Conservation (phyloP, 2,113 vertebrate genomes). For the Dolichallabes microphthalmus region DNA sequence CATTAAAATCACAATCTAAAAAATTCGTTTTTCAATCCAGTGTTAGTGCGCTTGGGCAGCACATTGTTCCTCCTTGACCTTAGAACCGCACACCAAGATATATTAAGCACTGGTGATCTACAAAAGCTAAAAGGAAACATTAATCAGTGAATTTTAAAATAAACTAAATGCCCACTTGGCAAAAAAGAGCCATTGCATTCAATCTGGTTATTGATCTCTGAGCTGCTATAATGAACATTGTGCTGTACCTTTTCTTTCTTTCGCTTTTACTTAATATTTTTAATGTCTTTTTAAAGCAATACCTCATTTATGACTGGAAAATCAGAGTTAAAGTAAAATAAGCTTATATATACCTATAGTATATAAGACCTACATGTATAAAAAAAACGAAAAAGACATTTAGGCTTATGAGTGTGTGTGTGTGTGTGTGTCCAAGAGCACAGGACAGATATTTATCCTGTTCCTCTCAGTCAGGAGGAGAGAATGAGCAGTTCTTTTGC, state of each 20-base stretch:
- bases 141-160: neutral
- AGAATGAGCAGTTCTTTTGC: constrained; percentile 38
- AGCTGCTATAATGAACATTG: neutral
- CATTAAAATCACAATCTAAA: neutral
- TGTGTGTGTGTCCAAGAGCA: constrained; percentile 22
- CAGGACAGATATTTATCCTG: constrained; percentile 19
- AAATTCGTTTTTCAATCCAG: neutral
- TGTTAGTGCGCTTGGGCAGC: neutral
- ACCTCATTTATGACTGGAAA: constrained; percentile 16
- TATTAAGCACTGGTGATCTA: neutral
- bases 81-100: neutral
- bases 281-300: neutral
- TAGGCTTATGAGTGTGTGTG: neutral
- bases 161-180: neutral
- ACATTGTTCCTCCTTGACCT: neutral
- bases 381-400: neutral
- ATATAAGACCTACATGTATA: constrained; percentile 18
- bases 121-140: neutral
- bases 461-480: constrained; percentile 13
- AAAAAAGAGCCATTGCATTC: neutral
- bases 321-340: constrained; percentile 20
- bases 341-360: neutral
- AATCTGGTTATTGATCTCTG: neutral
- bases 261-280: constrained; percentile 1
- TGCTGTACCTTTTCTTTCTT: neutral